phyloP scores from a whole-genome alignment of 92 coral and sea anemone species.

The Porites divaricata region DNA sequence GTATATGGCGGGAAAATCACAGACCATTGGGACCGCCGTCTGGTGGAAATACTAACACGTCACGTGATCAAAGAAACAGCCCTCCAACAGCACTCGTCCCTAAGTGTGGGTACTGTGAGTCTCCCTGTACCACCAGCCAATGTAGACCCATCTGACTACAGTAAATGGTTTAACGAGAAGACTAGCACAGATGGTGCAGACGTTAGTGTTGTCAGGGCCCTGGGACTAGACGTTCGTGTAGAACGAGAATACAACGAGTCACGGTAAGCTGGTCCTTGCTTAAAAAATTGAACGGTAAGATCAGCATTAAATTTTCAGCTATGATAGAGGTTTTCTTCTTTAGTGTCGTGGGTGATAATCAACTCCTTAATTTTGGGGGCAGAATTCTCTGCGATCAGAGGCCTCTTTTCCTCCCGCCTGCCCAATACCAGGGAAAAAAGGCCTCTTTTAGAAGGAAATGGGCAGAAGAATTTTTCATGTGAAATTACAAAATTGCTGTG shows the following conservation, averaged over 20 bases:
- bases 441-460: too few relatives aligned
- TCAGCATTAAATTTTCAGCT: neutral
- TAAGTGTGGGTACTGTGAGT: constrained; percentile 73
- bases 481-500: too few relatives aligned
- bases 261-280: constrained; percentile 70
- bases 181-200: constrained; percentile 64
- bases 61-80: constrained; percentile 78
- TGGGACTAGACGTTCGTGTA: constrained; percentile 77
- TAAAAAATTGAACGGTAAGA: too few relatives aligned
- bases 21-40: constrained; percentile 86
- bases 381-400: neutral
- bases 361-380: neutral
- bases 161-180: constrained; percentile 93
- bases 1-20: constrained; percentile 91
- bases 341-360: neutral
- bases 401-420: neutral
- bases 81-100: constrained; percentile 71
- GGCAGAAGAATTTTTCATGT: too few relatives aligned
- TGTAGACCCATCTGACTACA: constrained; percentile 91
- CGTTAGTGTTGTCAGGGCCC: constrained; percentile 62
- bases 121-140: constrained; percentile 95
- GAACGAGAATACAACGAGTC: constrained; percentile 85
- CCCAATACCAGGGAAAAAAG: too few relatives aligned
- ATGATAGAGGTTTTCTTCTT: too few relatives aligned
- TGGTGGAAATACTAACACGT: constrained; percentile 60